Evolutionary conservation across 2,113 vertebrate species (phyloP).

Genomic region (Oryzias curvinotus): DNA sequence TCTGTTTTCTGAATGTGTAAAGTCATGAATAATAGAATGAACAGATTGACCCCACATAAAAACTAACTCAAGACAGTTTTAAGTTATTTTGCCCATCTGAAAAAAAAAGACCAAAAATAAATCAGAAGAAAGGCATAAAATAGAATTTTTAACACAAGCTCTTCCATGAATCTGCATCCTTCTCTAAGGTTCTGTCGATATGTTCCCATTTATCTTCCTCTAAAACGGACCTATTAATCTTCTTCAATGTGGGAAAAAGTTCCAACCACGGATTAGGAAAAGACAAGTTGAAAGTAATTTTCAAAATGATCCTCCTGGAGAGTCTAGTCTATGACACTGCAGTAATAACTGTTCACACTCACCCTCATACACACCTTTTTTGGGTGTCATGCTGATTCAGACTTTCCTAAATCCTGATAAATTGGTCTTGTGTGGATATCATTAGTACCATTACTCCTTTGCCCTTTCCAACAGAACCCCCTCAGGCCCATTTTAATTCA

Average conservation of each 20-base stretch:
- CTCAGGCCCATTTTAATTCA: slow-evolving; percentile 64
- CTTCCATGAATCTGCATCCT: neutral
- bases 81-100: no score
- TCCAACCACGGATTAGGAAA: slow-evolving; percentile 33
- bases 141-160: slow-evolving; percentile 28
- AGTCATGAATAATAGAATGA: slow-evolving; percentile 32
- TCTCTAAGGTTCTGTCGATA: slow-evolving; percentile 13
- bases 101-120: slow-evolving; percentile 2
- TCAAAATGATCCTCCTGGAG: slow-evolving; percentile 31
- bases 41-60: slow-evolving; percentile 51
- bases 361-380: slow-evolving; percentile 8
- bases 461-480: slow-evolving; percentile 61
- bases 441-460: slow-evolving; percentile 64
- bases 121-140: slow-evolving; percentile 14
- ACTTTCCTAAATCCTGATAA: slow-evolving; percentile 57
- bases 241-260: slow-evolving; percentile 28
- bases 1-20: slow-evolving; percentile 47
- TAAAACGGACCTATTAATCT: slow-evolving; percentile 21
- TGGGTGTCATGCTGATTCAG: slow-evolving; percentile 55
- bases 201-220: slow-evolving; percentile 3
- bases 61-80: slow-evolving; percentile 25
- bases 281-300: slow-evolving; percentile 18
- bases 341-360: slow-evolving; percentile 18
- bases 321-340: slow-evolving; percentile 24
- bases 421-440: slow-evolving; percentile 58